phyloP scores from a whole-genome alignment of 1,140 invertebrate genomes.

The Euschistus heros region DNA sequence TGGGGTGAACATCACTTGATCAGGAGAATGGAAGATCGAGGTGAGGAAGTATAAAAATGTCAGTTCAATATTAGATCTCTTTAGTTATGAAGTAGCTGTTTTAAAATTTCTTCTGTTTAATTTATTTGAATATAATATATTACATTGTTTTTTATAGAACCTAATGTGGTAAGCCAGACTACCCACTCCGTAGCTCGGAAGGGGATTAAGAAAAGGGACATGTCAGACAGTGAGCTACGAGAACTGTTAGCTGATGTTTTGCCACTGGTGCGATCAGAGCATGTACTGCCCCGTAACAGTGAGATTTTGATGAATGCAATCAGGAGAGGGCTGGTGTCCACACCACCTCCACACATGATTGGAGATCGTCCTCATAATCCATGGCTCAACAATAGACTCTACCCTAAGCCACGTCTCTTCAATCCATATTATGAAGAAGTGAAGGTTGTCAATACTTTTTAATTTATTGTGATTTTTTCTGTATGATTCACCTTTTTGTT shows the following conservation, averaged over 20 bases:
- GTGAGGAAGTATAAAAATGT: conserved; percentile 32
- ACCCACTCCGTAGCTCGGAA: conserved; percentile 80
- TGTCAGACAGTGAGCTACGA: conserved; percentile 76
- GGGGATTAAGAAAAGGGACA: conserved; percentile 70
- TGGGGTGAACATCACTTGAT: conserved; percentile 83
- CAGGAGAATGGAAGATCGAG: conserved; percentile 69
- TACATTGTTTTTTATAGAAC: conserved; percentile 48
- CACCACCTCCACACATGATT: conserved; percentile 79
- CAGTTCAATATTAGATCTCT: too few relatives aligned
- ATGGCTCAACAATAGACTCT: conserved; percentile 52
- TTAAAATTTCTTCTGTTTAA: not conserved
- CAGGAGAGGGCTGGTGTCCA: conserved; percentile 71
- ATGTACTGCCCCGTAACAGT: conserved; percentile 75
- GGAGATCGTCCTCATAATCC: conserved; percentile 56
- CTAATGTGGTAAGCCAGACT: conserved; percentile 82
- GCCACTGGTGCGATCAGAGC: conserved; percentile 70
- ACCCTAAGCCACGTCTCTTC: conserved; percentile 76
- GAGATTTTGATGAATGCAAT: conserved; percentile 69
- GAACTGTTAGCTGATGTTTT: conserved; percentile 77
- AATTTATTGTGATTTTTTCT: too few relatives aligned
- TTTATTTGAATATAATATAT: not conserved
- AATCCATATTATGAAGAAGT: conserved; percentile 90
- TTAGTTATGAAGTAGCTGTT: too few relatives aligned
- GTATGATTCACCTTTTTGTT: too few relatives aligned
- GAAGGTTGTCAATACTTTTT: conserved; percentile 47